A percentile compares a stretch with the other conserved stretches of the same genome.
Conservation (phyloP, 2,888 invertebrate genomes). For the Philereme transversata region DNA sequence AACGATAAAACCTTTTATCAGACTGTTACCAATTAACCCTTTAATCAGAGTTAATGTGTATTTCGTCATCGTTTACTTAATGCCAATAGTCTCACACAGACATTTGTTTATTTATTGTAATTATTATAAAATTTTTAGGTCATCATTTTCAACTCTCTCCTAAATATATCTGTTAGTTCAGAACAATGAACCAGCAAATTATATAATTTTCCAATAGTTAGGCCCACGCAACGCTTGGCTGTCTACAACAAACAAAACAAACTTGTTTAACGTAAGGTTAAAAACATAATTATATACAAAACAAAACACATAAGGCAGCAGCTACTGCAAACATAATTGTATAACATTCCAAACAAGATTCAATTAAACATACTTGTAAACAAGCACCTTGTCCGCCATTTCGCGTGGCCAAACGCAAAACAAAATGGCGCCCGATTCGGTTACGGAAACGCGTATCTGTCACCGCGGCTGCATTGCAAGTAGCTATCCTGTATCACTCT, state of each 20-base stretch:
- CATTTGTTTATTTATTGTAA: no score
- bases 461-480: slow-evolving; percentile 50
- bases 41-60: no score
- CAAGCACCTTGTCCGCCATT: slow-evolving; percentile 63
- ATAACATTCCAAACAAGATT: slow-evolving; percentile 35
- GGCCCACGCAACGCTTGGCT: no score
- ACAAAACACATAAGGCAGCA: background rate
- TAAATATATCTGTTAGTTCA: no score
- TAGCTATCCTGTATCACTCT: slow-evolving; percentile 7
- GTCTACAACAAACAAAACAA: slow-evolving; percentile 1
- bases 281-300: slow-evolving; percentile 4
- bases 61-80: no score
- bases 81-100: no score
- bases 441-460: slow-evolving; percentile 82
- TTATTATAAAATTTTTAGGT: no score
- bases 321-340: slow-evolving; percentile 27
- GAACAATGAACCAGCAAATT: no score
- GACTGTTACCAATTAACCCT: no score
- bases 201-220: no score
- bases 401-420: slow-evolving; percentile 58
- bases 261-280: background rate
- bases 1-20: no score
- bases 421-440: slow-evolving; percentile 79
- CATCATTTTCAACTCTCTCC: no score
- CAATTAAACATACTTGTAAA: slow-evolving; percentile 43